Evolutionary conservation across 37 sponge, comb jelly and placozoan species (phyloP), one percentile per base, ranked within the genome.

Genomic region (Bolinopsis microptera): DNA sequence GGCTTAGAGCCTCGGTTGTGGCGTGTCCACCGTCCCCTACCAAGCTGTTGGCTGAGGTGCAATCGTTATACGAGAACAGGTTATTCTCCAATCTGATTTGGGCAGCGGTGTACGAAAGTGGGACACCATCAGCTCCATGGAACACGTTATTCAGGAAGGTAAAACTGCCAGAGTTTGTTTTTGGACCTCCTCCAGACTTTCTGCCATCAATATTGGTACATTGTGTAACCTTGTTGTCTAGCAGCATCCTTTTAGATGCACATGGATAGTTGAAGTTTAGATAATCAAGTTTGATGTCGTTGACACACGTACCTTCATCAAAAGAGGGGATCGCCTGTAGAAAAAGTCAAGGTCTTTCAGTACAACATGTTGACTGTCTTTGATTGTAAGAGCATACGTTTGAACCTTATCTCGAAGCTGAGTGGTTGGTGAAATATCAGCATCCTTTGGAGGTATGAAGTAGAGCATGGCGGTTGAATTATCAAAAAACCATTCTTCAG

Each of bases 401-500:
- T 38, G 35, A 28, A 93, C 83, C 92, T 94, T 94, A 25, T 93
- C 94, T 33, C 48, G 5, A 0, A 94, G 76, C 0, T 94, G 0
- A 0, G 34, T 40, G 0, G 24, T 26, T 32, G n/a, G 32, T 28
- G 96, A 83, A 82, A 69, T 18, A 0, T 74, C 77, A 36, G 93
- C 41, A 24, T 36, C 86, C 28, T 93, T 92, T 25, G 93, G 92
- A 48, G 61, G 61, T 24, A 68, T 94, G 26, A 95, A 76, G 83
- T 96, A 96, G n/a, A 95, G 83, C 23, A 41, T 83, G 69, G 75
- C 82, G 0, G 22, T 68, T 13, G 30, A 32, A 9, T 86, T 69
- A 48, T 96, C 94, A 76, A 39, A 96, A 68, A 94, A 94, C 96
- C 96, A 96, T 41, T 96, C 96, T n/a, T 83, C 69, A 31, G 96